Base-by-base conservation (phyloP, 2,113 vertebrate species). In the Takifugu flavidus region DNA sequence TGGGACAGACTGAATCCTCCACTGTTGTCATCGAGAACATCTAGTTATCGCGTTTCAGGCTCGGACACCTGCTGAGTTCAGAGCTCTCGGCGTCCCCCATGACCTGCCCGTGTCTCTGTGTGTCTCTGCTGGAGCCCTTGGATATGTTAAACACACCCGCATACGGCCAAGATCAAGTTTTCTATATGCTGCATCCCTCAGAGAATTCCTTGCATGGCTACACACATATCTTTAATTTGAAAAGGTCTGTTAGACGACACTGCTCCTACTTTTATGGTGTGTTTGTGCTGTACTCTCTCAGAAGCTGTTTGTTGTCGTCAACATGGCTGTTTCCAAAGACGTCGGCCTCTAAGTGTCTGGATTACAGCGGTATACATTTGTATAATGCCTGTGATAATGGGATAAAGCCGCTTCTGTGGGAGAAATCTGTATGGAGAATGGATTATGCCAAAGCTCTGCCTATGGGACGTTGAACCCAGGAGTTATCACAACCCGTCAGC, bases 301-400 rank as follows among this genome's bases (percentile, higher is more conserved):
- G 65, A 66, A 65, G 74, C 79, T 66, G 74, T 86, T 82, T 83
- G 78, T 78, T 79, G 56, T 61, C 31, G 42, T 59, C 72, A 84
- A 82, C 78, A 70, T 31, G 55, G 54, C 55, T 79, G 61, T 83
- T 86, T 84, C 70, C 77, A 81, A 84, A 84, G 78, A 76, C 84
- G 80, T 68, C 50, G 27, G 70, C 67, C 75, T 85, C 82, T 86
- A 84, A 87, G 79, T 84, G 82, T 85, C 77, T 82, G 87, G 86
- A 90, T 91, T 91, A 90, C 75, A 82, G 85, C 64, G 39, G 82
- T 86, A 83, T 88, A 87, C 79, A 83, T 87, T 86, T 89, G 88
- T 90, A 86, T 90, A 89, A 87, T 89, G 85, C 82, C 87, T 87
- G 89, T 82, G 90, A 90, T 89, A 90, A 90, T 88, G 82, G 89